phyloP scores from a whole-genome alignment of 1,140 invertebrate species.

The Drosophila kepulauana region DNA sequence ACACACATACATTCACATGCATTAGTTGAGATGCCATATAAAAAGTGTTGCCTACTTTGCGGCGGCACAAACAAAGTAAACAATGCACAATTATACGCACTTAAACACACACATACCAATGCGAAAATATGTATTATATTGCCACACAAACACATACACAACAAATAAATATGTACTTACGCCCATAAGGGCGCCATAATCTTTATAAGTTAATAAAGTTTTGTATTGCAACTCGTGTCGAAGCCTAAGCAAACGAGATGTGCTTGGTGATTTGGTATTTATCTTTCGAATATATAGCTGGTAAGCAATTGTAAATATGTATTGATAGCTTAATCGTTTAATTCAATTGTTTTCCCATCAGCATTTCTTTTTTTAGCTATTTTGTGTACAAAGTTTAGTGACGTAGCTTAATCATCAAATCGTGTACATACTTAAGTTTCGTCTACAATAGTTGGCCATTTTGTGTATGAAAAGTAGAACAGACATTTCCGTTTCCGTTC shows the following conservation, averaged over 20 bases:
- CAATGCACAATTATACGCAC: slow-evolving; percentile 54
- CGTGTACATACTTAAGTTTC: slow-evolving; percentile 21
- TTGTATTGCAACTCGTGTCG: slow-evolving; percentile 65
- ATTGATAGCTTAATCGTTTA: slow-evolving; percentile 17
- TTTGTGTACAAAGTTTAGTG: slow-evolving; percentile 15
- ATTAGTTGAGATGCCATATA: slow-evolving; percentile 14
- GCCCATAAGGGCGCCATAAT: slow-evolving; percentile 31
- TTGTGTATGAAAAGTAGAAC: slow-evolving; percentile 50
- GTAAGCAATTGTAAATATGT: slow-evolving; percentile 45
- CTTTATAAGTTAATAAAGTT: slow-evolving; percentile 75
- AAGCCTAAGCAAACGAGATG: slow-evolving; percentile 12
- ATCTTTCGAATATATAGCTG: neutral
- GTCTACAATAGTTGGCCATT: neutral
- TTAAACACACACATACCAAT: slow-evolving; percentile 24
- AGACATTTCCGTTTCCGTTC: slow-evolving; percentile 71
- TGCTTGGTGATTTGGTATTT: slow-evolving; percentile 4
- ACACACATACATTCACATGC: slow-evolving; percentile 9
- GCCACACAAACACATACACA: neutral
- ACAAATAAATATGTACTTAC: slow-evolving; percentile 18
- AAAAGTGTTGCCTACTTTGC: slow-evolving; percentile 65
- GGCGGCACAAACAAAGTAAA: slow-evolving; percentile 47
- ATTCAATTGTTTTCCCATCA: slow-evolving; percentile 21
- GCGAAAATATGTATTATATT: slow-evolving; percentile 29
- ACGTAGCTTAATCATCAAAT: slow-evolving; percentile 15
- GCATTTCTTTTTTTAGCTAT: slow-evolving; percentile 5